Percentiles rank a stretch among this genome's conserved stretches.
phyloP scores from a whole-genome alignment of 2,888 invertebrate species.

The Hemicrepidius hirtus region DNA sequence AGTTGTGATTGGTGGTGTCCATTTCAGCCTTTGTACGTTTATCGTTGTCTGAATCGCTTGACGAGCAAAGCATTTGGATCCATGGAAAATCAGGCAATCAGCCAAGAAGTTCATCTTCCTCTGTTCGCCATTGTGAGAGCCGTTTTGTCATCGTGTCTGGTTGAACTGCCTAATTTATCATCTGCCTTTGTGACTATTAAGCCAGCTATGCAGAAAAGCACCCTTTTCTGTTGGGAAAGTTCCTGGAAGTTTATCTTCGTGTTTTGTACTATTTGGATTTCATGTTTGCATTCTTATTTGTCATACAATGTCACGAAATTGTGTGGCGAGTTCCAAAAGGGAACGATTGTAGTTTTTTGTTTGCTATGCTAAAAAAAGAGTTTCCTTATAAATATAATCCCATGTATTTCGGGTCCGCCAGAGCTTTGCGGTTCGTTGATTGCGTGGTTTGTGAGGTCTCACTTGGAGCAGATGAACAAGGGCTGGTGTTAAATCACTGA shows the following conservation, averaged over 20 bases:
- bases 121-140: constrained; percentile 20
- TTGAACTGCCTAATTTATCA: constrained; percentile 30
- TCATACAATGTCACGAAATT: neutral
- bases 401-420: constrained; percentile 17
- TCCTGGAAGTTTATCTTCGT: constrained; percentile 9
- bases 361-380: constrained; percentile 16
- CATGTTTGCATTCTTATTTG: constrained; percentile 14
- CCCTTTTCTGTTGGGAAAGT: constrained; percentile 17
- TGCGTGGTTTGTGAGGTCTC: constrained; percentile 41
- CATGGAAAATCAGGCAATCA: constrained; percentile 33
- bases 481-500: constrained; percentile 62
- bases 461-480: constrained; percentile 55
- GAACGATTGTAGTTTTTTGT: constrained; percentile 1
- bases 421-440: constrained; percentile 35
- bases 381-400: constrained; percentile 25
- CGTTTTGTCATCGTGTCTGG: constrained; percentile 32
- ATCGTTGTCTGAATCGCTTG: constrained; percentile 26
- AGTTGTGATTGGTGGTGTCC: constrained; percentile 19
- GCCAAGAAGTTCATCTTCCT: constrained; percentile 30
- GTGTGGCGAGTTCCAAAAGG: neutral
- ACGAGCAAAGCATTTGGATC: constrained; percentile 24
- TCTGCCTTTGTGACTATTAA: constrained; percentile 23
- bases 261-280: constrained; percentile 17
- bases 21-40: constrained; percentile 26
- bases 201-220: constrained; percentile 24